A percentile compares a stretch with the other conserved stretches of the same genome.
phyloP scores from a whole-genome alignment of 2,797 vertebrate genomes.

The Premnoplex brunnescens region DNA sequence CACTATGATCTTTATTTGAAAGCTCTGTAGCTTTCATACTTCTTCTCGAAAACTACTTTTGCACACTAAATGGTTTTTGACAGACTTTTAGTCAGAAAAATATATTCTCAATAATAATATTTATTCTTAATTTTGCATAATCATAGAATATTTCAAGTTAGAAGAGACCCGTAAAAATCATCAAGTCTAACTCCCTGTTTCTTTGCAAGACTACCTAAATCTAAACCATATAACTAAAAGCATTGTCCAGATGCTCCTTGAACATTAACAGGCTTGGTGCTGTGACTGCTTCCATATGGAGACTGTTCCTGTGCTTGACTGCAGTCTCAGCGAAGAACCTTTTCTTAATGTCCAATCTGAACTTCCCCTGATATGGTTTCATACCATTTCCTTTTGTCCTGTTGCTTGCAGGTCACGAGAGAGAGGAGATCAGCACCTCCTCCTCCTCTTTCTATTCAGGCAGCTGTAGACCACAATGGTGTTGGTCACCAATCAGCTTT shows the following conservation, averaged over 20 bases:
- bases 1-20: neutral
- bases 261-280: neutral
- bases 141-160: neutral
- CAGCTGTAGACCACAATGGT: neutral
- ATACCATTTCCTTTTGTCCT: neutral
- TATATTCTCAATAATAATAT: neutral
- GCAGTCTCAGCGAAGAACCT: neutral
- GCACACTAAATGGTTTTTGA: neutral
- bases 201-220: neutral
- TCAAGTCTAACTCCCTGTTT: neutral
- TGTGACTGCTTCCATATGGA: neutral
- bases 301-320: neutral
- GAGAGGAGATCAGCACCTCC: neutral
- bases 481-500: neutral
- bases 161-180: neutral
- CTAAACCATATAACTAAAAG: neutral
- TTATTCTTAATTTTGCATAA: neutral
- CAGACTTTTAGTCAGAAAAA: neutral
- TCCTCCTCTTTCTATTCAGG: neutral
- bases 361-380: neutral
- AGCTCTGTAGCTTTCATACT: neutral
- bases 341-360: neutral
- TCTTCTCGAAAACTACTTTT: neutral
- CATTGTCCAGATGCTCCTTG: neutral
- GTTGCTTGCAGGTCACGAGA: neutral